Conservation (phyloP, 2,888 invertebrate species). For the Mamestra brassicae region DNA sequence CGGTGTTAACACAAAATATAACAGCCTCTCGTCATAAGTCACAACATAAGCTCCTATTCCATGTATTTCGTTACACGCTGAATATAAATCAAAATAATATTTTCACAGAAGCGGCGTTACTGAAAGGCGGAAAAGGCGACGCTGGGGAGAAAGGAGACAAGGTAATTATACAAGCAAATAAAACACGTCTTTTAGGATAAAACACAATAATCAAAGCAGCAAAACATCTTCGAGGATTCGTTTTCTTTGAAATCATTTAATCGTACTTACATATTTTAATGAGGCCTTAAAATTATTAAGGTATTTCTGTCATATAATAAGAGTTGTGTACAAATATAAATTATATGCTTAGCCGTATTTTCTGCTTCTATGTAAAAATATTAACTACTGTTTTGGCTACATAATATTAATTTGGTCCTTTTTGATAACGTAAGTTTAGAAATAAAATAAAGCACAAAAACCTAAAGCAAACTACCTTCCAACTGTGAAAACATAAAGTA, state of each 20-base stretch:
- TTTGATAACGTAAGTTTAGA: too few relatives aligned
- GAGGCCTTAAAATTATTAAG: too few relatives aligned
- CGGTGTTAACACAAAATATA: conserved; percentile 13
- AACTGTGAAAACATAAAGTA: neutral
- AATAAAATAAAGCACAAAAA: too few relatives aligned
- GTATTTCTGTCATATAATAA: neutral
- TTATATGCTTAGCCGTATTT: too few relatives aligned
- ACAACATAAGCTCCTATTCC: conserved; percentile 24
- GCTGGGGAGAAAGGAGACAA: conserved; percentile 83
- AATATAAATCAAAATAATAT: conserved; percentile 62
- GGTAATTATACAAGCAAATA: conserved; percentile 77
- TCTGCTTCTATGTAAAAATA: neutral
- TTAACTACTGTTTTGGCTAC: too few relatives aligned
- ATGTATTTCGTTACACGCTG: conserved; percentile 37
- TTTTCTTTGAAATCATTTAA: neutral
- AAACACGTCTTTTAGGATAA: neutral
- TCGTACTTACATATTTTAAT: neutral
- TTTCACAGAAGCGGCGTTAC: conserved; percentile 80
- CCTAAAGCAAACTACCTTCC: neutral
- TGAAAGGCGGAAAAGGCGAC: conserved; percentile 80
- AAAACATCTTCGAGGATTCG: neutral
- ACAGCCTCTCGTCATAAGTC: neutral
- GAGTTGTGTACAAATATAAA: neutral
- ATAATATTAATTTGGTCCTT: too few relatives aligned
- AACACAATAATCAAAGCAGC: neutral